These are phyloP conservation scores for Dipodomys stephensi DNA, from an alignment of 2,113 vertebrate species.

Conservation along the genomic window DNA sequence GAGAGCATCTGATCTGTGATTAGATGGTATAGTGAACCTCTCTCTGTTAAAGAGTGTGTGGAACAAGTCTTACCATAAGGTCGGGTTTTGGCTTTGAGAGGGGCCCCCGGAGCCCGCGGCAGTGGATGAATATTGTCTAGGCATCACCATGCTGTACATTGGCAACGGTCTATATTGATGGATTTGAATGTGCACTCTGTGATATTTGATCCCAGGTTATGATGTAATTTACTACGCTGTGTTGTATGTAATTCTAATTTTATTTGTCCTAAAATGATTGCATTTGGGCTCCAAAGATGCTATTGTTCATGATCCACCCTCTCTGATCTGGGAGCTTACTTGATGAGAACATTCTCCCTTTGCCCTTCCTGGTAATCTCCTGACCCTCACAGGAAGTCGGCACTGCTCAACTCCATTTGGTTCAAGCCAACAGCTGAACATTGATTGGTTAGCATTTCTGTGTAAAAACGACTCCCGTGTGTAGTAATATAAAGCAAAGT, in stretches of 20 bases:
- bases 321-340: fast-evolving
- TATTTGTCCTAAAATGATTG: not conserved
- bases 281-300: not conserved
- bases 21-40: not conserved
- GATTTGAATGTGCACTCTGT: too few relatives aligned
- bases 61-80: not conserved
- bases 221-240: too few relatives aligned
- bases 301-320: fast-evolving
- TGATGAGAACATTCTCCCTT: fast-evolving
- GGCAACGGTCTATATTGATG: not conserved
- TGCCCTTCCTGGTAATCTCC: not conserved
- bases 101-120: too few relatives aligned
- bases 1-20: not conserved
- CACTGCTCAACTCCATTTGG: not conserved
- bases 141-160: fast-evolving
- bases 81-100: too few relatives aligned
- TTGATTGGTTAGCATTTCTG: fast-evolving
- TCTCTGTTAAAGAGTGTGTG: not conserved
- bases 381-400: fast-evolving
- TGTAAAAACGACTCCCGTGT: not conserved
- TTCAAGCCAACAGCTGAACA: fast-evolving
- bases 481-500: not conserved
- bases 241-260: not conserved
- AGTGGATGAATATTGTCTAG: not conserved
- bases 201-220: not conserved